Evolutionary conservation across 2,113 vertebrate species (phyloP).

Genomic region (Struthidea cinerea): DNA sequence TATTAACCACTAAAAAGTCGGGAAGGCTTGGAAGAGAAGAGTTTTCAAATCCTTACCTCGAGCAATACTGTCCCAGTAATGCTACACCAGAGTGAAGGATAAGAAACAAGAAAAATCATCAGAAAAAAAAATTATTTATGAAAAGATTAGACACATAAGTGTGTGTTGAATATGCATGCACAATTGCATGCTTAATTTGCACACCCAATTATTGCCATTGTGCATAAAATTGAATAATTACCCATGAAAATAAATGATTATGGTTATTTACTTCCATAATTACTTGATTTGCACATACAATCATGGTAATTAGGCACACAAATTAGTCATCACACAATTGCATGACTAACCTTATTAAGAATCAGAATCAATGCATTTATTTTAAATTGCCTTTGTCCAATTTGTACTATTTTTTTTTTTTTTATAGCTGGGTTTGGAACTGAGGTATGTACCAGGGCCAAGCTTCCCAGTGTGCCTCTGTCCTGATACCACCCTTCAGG

Average conservation of each 20-base stretch:
- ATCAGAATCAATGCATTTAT: slow-evolving; percentile 60
- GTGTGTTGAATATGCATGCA: slow-evolving; percentile 68
- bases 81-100: not conserved
- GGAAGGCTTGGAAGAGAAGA: not conserved
- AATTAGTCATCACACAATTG: slow-evolving; percentile 72
- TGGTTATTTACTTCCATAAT: slow-evolving; percentile 71
- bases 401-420: not conserved
- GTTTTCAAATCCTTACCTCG: not conserved
- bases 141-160: slow-evolving; percentile 64
- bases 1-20: not conserved
- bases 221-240: slow-evolving; percentile 73
- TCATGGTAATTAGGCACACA: slow-evolving; percentile 70
- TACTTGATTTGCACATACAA: slow-evolving; percentile 70
- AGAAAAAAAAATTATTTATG: not conserved
- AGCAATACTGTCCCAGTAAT: not conserved
- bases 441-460: not conserved
- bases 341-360: slow-evolving; percentile 70
- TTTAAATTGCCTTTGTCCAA: slow-evolving; percentile 50
- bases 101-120: not conserved
- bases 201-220: slow-evolving; percentile 69
- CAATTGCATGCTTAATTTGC: slow-evolving; percentile 72
- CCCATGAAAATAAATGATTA: slow-evolving; percentile 70
- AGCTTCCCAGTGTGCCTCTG: not conserved
- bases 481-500: not conserved
- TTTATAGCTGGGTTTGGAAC: not conserved